These are phyloP conservation scores for Poecilia picta DNA, from an alignment of 2,797 vertebrate genomes.

Conservation along the genomic window DNA sequence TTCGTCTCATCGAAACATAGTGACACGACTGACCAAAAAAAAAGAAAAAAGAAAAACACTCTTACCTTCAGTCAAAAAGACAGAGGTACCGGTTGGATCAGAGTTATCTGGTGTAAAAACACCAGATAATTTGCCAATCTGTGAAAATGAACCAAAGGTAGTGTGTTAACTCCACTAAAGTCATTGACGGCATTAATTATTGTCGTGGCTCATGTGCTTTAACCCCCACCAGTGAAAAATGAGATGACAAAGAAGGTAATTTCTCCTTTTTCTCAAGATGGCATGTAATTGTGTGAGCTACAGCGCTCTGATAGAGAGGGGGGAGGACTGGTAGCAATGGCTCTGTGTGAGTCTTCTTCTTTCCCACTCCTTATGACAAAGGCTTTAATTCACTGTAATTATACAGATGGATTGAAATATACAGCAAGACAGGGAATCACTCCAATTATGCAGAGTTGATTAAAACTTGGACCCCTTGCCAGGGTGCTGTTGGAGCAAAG, in stretches of 20 bases:
- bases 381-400: constrained; percentile 76
- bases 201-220: constrained; percentile 54
- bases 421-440: constrained; percentile 77
- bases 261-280: constrained; percentile 74
- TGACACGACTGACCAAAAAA: constrained; percentile 45
- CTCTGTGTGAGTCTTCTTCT: constrained; percentile 45
- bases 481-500: constrained; percentile 57
- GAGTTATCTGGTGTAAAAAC: background rate
- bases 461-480: constrained; percentile 75
- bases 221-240: constrained; percentile 72
- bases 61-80: constrained; percentile 22
- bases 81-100: constrained; percentile 19
- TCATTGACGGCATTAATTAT: constrained; percentile 66
- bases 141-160: constrained; percentile 49
- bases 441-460: constrained; percentile 81
- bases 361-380: constrained; percentile 67
- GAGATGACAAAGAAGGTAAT: constrained; percentile 77
- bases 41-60: constrained; percentile 16
- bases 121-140: constrained; percentile 46
- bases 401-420: constrained; percentile 80
- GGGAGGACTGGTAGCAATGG: constrained; percentile 33
- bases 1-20: constrained; percentile 65
- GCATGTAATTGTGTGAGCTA: constrained; percentile 71
- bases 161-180: constrained; percentile 27
- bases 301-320: constrained; percentile 9